Evolutionary conservation across 2,797 vertebrate genomes (phyloP).

Genomic region (Oceanodroma leucorhoa): DNA sequence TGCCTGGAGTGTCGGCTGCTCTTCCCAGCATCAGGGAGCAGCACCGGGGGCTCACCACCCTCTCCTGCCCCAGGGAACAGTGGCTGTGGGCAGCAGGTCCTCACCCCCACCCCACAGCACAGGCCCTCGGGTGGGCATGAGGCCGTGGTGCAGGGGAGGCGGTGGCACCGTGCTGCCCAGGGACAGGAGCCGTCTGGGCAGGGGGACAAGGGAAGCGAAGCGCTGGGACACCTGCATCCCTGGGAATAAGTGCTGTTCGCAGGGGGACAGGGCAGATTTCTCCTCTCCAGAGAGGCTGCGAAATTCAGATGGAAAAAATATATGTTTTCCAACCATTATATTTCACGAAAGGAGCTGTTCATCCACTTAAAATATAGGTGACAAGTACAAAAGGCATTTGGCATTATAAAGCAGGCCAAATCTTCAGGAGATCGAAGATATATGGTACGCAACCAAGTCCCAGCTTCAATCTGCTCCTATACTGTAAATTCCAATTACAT

Average conservation of each 20-base stretch:
- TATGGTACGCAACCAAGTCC: background rate
- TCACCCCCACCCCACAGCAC: background rate
- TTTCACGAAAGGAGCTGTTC: constrained; percentile 27
- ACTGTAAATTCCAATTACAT: constrained; percentile 68
- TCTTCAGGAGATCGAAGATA: constrained; percentile 52
- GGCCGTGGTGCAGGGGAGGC: background rate
- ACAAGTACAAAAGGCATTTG: constrained; percentile 60
- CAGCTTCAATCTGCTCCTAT: constrained; percentile 42
- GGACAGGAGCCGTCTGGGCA: background rate
- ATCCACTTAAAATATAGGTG: constrained; percentile 54
- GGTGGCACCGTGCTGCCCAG: background rate
- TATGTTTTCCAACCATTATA: background rate
- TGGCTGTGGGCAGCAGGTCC: background rate
- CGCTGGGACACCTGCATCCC: background rate
- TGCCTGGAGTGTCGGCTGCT: accelerated
- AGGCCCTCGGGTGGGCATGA: accelerated
- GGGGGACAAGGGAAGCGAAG: accelerated
- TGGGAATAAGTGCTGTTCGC: accelerated
- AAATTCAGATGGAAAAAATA: constrained; percentile 29
- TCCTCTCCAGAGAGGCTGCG: background rate
- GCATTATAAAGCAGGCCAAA: constrained; percentile 16
- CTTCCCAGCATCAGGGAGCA: background rate
- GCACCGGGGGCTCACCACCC: background rate
- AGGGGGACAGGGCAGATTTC: background rate
- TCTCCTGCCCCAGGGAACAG: background rate